A percentile compares a stretch with the other conserved stretches of the same genome.
These are phyloP conservation scores for Cyrtorhinus lividipennis DNA, from an alignment of 1,140 invertebrate genomes.

Conservation along the genomic window DNA sequence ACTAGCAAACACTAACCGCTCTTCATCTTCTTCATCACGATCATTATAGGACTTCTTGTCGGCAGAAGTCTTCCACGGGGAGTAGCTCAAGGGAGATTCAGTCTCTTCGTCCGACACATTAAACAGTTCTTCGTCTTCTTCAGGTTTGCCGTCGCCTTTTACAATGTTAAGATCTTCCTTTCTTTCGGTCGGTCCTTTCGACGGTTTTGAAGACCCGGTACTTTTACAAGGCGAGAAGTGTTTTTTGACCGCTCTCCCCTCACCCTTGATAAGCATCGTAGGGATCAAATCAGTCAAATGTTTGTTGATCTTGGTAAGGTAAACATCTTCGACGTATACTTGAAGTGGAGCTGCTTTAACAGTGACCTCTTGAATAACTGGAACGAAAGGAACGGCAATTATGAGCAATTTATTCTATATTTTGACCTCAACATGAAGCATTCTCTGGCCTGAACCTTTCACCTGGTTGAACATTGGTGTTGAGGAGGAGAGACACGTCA, in stretches of 20 bases:
- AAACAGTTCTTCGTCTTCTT: slow-evolving; percentile 20
- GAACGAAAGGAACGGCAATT: too few relatives aligned
- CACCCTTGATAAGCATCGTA: background rate
- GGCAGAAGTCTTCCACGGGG: background rate
- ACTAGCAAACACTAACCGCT: too few relatives aligned
- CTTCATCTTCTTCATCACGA: background rate
- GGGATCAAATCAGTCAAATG: slow-evolving; percentile 18
- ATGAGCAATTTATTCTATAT: too few relatives aligned
- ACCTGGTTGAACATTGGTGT: slow-evolving; percentile 10
- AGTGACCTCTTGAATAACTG: slow-evolving; percentile 36
- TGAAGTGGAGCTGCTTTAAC: slow-evolving; percentile 43
- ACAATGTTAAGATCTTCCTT: background rate
- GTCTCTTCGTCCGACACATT: slow-evolving; percentile 21
- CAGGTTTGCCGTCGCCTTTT: background rate
- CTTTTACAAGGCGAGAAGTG: background rate
- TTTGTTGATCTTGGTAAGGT: slow-evolving; percentile 36
- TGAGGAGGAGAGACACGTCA: slow-evolving; percentile 29
- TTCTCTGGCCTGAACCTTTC: too few relatives aligned
- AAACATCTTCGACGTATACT: slow-evolving; percentile 51
- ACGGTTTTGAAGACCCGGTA: background rate
- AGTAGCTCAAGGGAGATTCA: slow-evolving; percentile 1
- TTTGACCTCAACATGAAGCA: too few relatives aligned
- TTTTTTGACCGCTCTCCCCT: background rate
- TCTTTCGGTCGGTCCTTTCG: background rate
- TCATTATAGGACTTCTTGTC: background rate